Conservation (phyloP, 2,797 vertebrate genomes). For the Scarus forsteni region DNA sequence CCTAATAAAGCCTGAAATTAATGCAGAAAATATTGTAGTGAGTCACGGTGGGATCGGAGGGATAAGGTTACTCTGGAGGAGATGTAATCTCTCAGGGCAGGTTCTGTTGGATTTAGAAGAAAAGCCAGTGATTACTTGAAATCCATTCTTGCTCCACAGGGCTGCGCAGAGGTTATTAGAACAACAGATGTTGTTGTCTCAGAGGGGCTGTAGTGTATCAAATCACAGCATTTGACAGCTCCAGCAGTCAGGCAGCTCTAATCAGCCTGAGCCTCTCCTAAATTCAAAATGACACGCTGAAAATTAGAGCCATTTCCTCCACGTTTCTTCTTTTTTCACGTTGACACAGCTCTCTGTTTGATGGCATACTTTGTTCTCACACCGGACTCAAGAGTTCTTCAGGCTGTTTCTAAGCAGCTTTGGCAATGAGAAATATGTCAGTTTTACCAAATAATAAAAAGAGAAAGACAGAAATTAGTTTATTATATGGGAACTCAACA, state of each 20-base stretch:
- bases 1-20: conserved; percentile 59
- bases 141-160: conserved; percentile 52
- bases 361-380: background rate
- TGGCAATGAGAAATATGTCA: background rate
- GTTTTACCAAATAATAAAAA: background rate
- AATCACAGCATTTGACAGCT: conserved; percentile 53
- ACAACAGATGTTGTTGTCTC: conserved; percentile 60
- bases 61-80: conserved; percentile 66
- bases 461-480: no score
- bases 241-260: conserved; percentile 48
- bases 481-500: no score
- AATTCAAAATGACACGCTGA: conserved; percentile 52
- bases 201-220: conserved; percentile 48
- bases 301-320: conserved; percentile 49
- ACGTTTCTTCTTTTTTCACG: conserved; percentile 11
- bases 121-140: conserved; percentile 64
- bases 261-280: conserved; percentile 36
- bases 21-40: conserved; percentile 52
- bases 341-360: conserved; percentile 14
- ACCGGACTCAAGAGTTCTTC: background rate
- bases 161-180: conserved; percentile 63
- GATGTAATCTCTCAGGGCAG: conserved; percentile 55
- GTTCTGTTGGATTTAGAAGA: conserved; percentile 66
- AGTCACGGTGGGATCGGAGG: conserved; percentile 59
- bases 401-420: background rate